These are phyloP conservation scores for Psittacula echo DNA, from an alignment of 2,797 vertebrate species.

Conservation along the genomic window DNA sequence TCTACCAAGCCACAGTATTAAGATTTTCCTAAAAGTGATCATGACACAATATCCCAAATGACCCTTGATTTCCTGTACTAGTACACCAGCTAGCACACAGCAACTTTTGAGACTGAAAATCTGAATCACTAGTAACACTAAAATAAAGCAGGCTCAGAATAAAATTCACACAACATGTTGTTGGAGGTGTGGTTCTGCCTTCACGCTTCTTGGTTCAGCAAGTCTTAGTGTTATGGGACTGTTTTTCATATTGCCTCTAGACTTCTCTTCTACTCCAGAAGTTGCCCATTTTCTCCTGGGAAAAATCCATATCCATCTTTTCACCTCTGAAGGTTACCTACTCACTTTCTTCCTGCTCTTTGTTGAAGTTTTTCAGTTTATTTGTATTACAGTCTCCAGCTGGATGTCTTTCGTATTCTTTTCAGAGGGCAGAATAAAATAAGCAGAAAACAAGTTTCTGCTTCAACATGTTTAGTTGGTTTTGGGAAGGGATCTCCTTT, in stretches of 20 bases:
- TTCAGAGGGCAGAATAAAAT: not conserved
- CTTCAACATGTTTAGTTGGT: not conserved
- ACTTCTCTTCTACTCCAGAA: not conserved
- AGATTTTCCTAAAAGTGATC: not conserved
- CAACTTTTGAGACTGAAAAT: not conserved
- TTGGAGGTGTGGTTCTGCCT: not conserved
- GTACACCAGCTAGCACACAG: not conserved
- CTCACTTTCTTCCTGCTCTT: not conserved
- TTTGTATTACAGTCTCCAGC: not conserved
- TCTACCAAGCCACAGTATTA: accelerated
- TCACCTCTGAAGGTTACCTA: not conserved
- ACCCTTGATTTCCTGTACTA: not conserved
- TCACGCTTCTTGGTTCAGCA: not conserved
- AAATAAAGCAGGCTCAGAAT: not conserved
- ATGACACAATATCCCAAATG: not conserved
- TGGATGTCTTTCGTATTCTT: not conserved
- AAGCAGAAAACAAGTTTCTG: not conserved
- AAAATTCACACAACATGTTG: not conserved
- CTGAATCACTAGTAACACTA: not conserved
- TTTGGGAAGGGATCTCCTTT: not conserved
- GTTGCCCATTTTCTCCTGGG: not conserved
- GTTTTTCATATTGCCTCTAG: not conserved
- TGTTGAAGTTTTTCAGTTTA: not conserved
- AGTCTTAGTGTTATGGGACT: not conserved
- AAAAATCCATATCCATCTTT: not conserved